phyloP scores from a whole-genome alignment of 2,888 invertebrate species.

The Erebia aethiops region DNA sequence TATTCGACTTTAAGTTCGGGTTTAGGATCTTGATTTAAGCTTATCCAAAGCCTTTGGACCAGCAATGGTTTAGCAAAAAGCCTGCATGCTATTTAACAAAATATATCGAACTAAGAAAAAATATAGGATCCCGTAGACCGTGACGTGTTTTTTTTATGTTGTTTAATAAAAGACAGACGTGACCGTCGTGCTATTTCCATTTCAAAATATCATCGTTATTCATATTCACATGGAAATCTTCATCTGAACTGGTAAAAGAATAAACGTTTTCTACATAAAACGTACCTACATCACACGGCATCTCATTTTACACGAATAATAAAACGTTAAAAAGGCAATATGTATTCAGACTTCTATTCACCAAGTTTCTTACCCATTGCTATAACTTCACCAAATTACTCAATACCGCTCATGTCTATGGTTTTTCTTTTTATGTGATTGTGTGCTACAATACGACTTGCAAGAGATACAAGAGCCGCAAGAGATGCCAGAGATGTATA shows the following conservation, averaged over 20 bases:
- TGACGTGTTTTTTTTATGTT: no score
- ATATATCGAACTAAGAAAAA: no score
- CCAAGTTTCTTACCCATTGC: constrained; percentile 29
- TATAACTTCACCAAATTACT: constrained; percentile 38
- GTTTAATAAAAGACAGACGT: no score
- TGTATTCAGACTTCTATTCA: constrained; percentile 39
- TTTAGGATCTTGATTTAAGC: no score
- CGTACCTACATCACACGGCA: background rate
- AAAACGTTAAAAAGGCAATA: constrained; percentile 41
- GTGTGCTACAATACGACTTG: background rate
- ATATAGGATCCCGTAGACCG: no score
- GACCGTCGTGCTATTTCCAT: background rate
- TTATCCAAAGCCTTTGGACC: no score
- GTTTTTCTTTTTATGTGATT: constrained; percentile 24
- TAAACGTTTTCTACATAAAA: background rate
- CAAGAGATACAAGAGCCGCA: background rate
- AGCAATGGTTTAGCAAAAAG: no score
- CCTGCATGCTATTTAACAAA: no score
- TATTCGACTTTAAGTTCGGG: no score
- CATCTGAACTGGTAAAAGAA: background rate
- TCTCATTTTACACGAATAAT: constrained; percentile 46
- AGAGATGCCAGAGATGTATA: no score
- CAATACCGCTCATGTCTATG: constrained; percentile 35
- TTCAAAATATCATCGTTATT: background rate
- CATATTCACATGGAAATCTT: background rate